phyloP scores from a whole-genome alignment of 1,140 invertebrate species.

The Eriocheir sinensis region DNA sequence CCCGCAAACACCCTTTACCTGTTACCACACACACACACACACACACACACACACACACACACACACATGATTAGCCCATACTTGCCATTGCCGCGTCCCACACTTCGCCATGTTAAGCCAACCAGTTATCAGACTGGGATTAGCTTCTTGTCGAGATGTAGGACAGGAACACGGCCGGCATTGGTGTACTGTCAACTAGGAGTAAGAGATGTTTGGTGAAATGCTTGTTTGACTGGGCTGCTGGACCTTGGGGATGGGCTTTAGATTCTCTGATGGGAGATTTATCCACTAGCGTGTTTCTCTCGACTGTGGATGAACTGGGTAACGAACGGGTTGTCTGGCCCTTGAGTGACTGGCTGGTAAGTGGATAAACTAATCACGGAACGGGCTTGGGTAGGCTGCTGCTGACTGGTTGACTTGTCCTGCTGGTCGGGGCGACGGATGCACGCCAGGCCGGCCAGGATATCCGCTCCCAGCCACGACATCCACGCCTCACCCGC shows the following conservation, averaged over 20 bases:
- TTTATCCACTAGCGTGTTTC: not conserved
- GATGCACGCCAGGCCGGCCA: slow-evolving; percentile 32
- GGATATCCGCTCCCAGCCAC: slow-evolving; percentile 30
- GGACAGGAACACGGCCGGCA: not conserved
- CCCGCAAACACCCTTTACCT: too few relatives aligned
- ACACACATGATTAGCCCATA: not conserved
- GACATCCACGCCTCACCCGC: slow-evolving; percentile 18
- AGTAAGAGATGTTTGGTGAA: not conserved
- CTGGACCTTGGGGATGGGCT: not conserved
- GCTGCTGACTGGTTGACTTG: not conserved
- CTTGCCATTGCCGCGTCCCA: not conserved
- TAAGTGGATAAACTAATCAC: not conserved
- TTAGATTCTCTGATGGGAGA: not conserved
- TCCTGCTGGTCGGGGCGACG: not conserved
- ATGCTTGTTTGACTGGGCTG: not conserved
- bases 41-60: slow-evolving; percentile 7
- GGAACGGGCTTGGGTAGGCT: not conserved
- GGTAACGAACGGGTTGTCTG: not conserved
- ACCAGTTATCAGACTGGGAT: not conserved
- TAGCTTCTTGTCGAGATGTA: not conserved
- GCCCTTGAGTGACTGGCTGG: not conserved
- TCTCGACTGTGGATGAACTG: not conserved
- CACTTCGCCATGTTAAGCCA: not conserved
- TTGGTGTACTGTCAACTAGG: too few relatives aligned
- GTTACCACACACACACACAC: not conserved